Conservation (phyloP, 2,113 vertebrate species). For the Suncus etruscus region DNA sequence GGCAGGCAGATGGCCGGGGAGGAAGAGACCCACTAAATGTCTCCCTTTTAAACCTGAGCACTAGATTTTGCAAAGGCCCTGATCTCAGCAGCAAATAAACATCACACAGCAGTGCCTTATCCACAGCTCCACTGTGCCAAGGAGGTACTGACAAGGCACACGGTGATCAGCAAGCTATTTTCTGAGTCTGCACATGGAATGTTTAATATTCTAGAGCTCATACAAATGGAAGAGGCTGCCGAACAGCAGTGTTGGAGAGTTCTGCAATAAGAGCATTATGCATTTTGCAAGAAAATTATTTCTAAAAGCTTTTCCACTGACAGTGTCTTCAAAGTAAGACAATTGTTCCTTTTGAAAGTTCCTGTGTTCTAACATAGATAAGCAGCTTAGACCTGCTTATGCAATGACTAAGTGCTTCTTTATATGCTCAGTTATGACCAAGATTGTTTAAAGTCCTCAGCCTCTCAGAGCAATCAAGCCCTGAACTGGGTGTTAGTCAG, state of each 20-base stretch:
- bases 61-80: background rate
- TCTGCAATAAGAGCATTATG: slow-evolving; percentile 52
- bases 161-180: slow-evolving; percentile 60
- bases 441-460: slow-evolving; percentile 38
- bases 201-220: slow-evolving; percentile 46
- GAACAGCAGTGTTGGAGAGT: slow-evolving; percentile 25
- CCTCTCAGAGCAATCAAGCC: background rate
- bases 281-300: slow-evolving; percentile 72
- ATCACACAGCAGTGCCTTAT: background rate
- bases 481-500: background rate
- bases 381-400: slow-evolving; percentile 57
- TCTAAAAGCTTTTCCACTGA: slow-evolving; percentile 74
- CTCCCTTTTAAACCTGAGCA: background rate
- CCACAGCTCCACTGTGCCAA: background rate
- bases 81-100: background rate
- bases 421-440: background rate
- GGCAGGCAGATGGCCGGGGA: background rate
- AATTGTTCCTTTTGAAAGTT: slow-evolving; percentile 65
- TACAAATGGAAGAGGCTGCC: slow-evolving; percentile 41
- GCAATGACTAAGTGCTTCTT: background rate
- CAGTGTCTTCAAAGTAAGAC: slow-evolving; percentile 73
- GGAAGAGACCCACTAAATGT: background rate
- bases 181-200: slow-evolving; percentile 40
- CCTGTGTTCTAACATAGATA: slow-evolving; percentile 68
- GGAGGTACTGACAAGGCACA: background rate